These are phyloP conservation scores for Crocallis elinguaria DNA, from an alignment of 2,888 invertebrate species.

Conservation along the genomic window DNA sequence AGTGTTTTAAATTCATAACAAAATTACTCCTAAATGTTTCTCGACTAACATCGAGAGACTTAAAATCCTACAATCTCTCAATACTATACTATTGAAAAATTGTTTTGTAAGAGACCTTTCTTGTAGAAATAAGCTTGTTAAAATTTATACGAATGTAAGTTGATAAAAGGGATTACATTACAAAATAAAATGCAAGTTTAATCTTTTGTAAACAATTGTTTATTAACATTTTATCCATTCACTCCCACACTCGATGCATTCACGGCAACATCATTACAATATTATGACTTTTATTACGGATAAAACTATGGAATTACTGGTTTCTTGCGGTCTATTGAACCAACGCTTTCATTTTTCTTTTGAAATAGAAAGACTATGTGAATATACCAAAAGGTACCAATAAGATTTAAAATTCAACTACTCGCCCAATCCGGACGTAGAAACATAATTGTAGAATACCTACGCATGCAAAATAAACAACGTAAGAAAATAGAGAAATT, in stretches of 20 bases:
- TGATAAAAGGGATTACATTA: slow-evolving; percentile 2
- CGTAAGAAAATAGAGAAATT: slow-evolving; percentile 70
- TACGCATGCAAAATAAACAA: slow-evolving; percentile 71
- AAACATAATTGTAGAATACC: slow-evolving; percentile 55
- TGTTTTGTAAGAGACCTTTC: too few relatives aligned
- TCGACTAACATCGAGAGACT: too few relatives aligned
- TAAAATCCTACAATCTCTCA: too few relatives aligned
- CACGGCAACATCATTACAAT: slow-evolving; percentile 74
- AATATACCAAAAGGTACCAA: slow-evolving; percentile 76
- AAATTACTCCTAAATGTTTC: too few relatives aligned
- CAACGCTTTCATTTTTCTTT: slow-evolving; percentile 83
- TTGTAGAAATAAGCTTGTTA: too few relatives aligned
- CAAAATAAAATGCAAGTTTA: slow-evolving; percentile 67
- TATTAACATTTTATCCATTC: slow-evolving; percentile 83
- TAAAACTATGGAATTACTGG: slow-evolving; percentile 76
- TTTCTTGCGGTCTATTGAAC: slow-evolving; percentile 61
- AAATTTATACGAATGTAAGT: background rate
- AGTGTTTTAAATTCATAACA: too few relatives aligned
- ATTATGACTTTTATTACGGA: slow-evolving; percentile 78
- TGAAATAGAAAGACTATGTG: slow-evolving; percentile 69
- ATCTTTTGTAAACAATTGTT: slow-evolving; percentile 86
- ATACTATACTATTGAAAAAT: too few relatives aligned
- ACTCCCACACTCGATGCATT: slow-evolving; percentile 66
- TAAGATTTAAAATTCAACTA: slow-evolving; percentile 59
- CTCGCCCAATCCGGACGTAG: slow-evolving; percentile 55